Base-by-base conservation (phyloP, 2,888 invertebrate genomes). In the Amblyjoppa fuscipennis region DNA sequence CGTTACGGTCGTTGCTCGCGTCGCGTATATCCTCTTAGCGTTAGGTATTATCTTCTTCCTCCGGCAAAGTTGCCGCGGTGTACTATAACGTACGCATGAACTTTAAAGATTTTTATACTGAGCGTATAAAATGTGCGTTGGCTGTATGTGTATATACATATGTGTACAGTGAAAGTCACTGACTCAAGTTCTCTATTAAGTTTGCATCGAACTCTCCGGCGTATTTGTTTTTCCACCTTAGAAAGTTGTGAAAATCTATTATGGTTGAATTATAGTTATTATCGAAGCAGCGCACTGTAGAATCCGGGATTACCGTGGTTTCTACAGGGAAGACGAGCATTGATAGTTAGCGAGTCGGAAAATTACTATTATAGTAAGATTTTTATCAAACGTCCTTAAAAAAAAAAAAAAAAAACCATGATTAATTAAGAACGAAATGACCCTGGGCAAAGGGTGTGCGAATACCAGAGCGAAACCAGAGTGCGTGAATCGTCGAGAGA, bases 1-100 rank as follows among this genome's bases (percentile, higher is more conserved):
- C 82, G 85, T 82, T 82, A 85, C 85, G 85, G 75, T 85, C 82
- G 85, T 82, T 82, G 79, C 73, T 70, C 81, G 74, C 75, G 53
- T 66, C 78, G 64, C 71, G 68, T 41, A 69, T 80, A 78, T 70
- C 75, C 61, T 75, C 78, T 20, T 75, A 64, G 66, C 64, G 31
- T 70, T 61, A 25, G 41, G 49, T 59, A 53, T 74, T 80, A 69
- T 84, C 68, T 51, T 64, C 6, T 59, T 25, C 3, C 59, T 56
- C 59, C 25, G 59, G 31, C 31, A n/a, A 34, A 31, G 34, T 49
- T 16, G 6, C 16, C 31, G 16, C 5, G 64, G 31, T 34, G 16
- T 64, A n/a, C 13, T 16, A 34, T 34, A 64, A 64, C 64, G 64
- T 34, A 16, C n/a, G 34, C 34, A 64, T 34, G 59, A 59, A 59